Base-by-base conservation (phyloP, 1,140 invertebrate species). In the Scaptomyza graminum region DNA sequence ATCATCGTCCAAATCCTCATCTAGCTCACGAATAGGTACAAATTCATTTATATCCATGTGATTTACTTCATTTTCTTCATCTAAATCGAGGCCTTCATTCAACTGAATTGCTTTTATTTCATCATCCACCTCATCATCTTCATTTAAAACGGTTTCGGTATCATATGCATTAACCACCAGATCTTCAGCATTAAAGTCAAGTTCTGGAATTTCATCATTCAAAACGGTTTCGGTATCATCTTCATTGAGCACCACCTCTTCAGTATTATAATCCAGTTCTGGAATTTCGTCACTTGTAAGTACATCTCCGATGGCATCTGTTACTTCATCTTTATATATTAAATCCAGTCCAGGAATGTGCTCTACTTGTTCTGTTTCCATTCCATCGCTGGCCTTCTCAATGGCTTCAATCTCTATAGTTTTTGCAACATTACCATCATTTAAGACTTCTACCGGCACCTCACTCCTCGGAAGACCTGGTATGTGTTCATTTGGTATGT, bases 331-430 rank as follows among this genome's bases (percentile, higher is more conserved):
- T 3, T 25, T 16, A 11, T 12, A 22, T 5, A 50, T 22, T 50
- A 50, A 22, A 50, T 50, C 54, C 8, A 16, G 16, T 31, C 34
- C 37, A n/a, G 52, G 63, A 34, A 66, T 66, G 1, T 18, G 7
- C 43, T 50, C 52, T 25, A 43, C 13, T n/a, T 2, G 46, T 15
- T 47, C 16, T 8, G 8, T 12, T 3, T 11, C 22, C 9, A 8
- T 0, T 9, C 3, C 7, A 22, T 3, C 13, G 16, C 16, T 25
- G 15, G 16, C 31, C 3, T 16, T 54, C 13, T 54, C 31, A 15
- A 6, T n/a, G 31, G 51, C 13, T 9, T 16, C 12, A 54, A 7
- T n/a, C 13, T 47, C 13, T 2, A 12, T 37, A 11, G 18, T 44
- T 9, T 18, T 1, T 25, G 5, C 13, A 6, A 0, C 31, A 9